A percentile compares a stretch with the other conserved stretches of the same genome.
These are phyloP conservation scores for Brachionichthys hirsutus DNA, from an alignment of 2,113 vertebrate species.

Conservation along the genomic window DNA sequence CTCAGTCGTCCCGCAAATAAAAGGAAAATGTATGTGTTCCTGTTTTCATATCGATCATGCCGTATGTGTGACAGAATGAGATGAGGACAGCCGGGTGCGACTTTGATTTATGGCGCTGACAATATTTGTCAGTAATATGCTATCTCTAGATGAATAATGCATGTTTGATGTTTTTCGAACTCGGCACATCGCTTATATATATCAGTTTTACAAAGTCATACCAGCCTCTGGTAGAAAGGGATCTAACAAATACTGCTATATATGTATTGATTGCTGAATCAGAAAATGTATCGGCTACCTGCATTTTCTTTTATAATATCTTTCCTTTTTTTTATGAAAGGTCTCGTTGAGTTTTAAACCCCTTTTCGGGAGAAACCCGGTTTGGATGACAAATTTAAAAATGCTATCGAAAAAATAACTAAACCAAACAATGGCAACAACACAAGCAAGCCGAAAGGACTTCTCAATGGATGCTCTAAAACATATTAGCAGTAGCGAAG, in stretches of 20 bases:
- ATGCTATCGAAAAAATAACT: not conserved
- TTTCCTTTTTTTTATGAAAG: too few relatives aligned
- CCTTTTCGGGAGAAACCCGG: not conserved
- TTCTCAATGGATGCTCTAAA: too few relatives aligned
- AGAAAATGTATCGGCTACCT: too few relatives aligned
- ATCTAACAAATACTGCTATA: too few relatives aligned
- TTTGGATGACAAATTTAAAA: not conserved
- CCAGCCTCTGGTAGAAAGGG: too few relatives aligned
- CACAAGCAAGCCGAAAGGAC: not conserved
- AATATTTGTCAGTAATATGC: not conserved
- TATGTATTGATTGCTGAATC: too few relatives aligned
- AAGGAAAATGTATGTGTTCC: slow-evolving; percentile 6
- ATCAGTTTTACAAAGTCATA: too few relatives aligned
- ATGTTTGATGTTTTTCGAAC: not conserved
- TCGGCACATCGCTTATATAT: not conserved
- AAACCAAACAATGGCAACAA: not conserved
- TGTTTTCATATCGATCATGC: not conserved
- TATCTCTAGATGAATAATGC: not conserved
- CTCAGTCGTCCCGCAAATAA: not conserved
- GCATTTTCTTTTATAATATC: too few relatives aligned
- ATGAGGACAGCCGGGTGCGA: not conserved
- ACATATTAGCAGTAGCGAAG: not conserved
- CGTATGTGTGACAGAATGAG: slow-evolving; percentile 12
- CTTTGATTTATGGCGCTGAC: slow-evolving; percentile 6
- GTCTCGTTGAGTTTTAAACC: too few relatives aligned